A percentile compares a stretch with the other conserved stretches of the same genome.
Conservation (phyloP, 37 sponge, comb jelly and placozoan species). For the Dysidea cf. avara region DNA sequence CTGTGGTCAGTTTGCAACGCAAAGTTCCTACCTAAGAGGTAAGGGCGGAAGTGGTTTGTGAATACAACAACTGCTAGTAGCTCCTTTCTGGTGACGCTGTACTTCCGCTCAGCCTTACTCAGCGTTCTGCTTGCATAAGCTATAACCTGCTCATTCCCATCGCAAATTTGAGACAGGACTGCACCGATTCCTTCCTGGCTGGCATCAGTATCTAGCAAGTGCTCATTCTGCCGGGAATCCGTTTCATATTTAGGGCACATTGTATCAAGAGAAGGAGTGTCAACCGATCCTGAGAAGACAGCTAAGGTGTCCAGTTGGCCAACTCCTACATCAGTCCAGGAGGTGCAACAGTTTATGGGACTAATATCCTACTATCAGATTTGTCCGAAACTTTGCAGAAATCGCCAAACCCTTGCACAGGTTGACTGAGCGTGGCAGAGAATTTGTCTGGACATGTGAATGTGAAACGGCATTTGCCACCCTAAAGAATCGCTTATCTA, state of each 20-base stretch:
- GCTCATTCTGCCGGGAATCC: constrained; percentile 4
- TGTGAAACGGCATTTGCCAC: constrained; percentile 7
- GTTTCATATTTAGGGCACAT: constrained; percentile 22
- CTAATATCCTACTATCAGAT: constrained; percentile 6
- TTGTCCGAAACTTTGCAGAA: constrained; percentile 4
- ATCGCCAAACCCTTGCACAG: constrained; percentile 24
- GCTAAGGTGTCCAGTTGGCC: constrained; percentile 5
- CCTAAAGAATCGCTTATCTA: constrained; percentile 1
- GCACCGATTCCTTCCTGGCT: constrained; percentile 17
- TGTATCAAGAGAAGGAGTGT: constrained; percentile 1
- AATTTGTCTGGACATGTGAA: constrained; percentile 12
- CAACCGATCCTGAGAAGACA: constrained; percentile 18
- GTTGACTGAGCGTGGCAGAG: not conserved
- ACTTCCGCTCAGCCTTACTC: constrained; percentile 1
- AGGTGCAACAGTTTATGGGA: constrained; percentile 21
- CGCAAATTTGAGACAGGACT: constrained; percentile 6
- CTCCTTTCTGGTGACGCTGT: constrained; percentile 20
- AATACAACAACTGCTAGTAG: constrained; percentile 5
- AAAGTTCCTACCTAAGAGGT: constrained; percentile 3
- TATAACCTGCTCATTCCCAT: constrained; percentile 10
- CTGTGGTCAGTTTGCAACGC: constrained; percentile 9
- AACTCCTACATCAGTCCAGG: constrained; percentile 7
- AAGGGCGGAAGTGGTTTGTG: not conserved
- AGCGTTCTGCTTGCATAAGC: constrained; percentile 6
- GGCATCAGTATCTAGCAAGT: constrained; percentile 23